Evolutionary conservation across 2,888 invertebrate species (phyloP).

Genomic region (Eupithecia exiguata): DNA sequence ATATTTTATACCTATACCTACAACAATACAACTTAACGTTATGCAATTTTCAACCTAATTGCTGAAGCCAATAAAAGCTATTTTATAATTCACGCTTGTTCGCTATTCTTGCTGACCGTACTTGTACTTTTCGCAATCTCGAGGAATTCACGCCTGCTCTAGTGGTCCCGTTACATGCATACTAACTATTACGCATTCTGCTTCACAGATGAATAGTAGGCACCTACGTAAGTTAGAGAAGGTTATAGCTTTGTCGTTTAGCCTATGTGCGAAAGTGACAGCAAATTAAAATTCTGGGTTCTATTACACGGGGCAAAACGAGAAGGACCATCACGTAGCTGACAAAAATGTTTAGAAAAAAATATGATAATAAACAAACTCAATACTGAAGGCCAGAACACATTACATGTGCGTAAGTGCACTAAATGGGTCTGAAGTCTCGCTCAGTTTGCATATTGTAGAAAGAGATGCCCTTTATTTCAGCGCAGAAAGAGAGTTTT

Average conservation of each 20-base stretch:
- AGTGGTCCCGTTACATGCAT: slow-evolving; percentile 24
- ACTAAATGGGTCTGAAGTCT: no score
- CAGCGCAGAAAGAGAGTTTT: no score
- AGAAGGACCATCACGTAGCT: no score
- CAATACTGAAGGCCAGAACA: no score
- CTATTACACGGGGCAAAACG: not conserved
- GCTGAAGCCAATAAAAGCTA: not conserved
- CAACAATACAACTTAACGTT: not conserved
- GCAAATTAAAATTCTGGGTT: slow-evolving; percentile 16
- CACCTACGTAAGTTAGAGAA: no score
- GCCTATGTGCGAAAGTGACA: slow-evolving; percentile 33
- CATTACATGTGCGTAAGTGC: no score
- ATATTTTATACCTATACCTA: not conserved
- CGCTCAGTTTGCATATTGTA: no score
- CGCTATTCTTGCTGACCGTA: not conserved
- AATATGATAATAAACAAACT: no score
- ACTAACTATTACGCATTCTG: slow-evolving; percentile 21
- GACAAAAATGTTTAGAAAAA: no score
- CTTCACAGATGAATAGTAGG: slow-evolving; percentile 12
- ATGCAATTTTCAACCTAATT: not conserved
- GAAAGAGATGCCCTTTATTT: no score
- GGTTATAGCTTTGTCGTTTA: not conserved
- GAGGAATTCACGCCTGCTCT: slow-evolving; percentile 22
- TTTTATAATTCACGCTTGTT: not conserved
- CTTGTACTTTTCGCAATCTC: slow-evolving; percentile 24